Evolutionary conservation across 2,888 invertebrate species (phyloP).

Genomic region (Piscicola geometra): DNA sequence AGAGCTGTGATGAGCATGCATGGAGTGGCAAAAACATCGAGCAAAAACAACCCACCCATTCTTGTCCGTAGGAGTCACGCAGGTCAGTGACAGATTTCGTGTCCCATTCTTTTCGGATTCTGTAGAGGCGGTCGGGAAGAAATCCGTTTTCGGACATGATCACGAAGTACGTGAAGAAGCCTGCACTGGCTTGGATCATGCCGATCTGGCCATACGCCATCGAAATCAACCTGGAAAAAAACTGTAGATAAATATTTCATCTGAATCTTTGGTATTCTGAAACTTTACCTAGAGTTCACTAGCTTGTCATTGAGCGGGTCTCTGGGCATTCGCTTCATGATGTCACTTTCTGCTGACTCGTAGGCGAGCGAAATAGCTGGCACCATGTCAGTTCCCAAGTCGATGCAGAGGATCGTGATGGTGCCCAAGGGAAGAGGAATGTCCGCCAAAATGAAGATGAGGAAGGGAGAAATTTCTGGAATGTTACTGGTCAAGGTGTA

Average conservation of each 20-base stretch:
- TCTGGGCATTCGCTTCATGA: conserved; percentile 84
- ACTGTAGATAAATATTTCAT: too few relatives aligned
- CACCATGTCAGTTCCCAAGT: conserved; percentile 94
- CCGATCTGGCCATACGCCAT: conserved; percentile 99
- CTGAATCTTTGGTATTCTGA: too few relatives aligned
- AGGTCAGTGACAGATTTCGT: conserved; percentile 96
- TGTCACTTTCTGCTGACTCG: conserved; percentile 68
- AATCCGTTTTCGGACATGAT: conserved; percentile 99
- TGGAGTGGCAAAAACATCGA: neutral
- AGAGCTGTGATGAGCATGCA: neutral
- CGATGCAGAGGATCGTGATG: conserved; percentile 93
- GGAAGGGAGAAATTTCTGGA: conserved; percentile 93
- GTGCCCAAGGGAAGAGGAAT: conserved; percentile 89
- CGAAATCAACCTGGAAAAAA: conserved; percentile 78
- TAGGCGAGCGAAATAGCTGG: conserved; percentile 76
- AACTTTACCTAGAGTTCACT: conserved; percentile 67
- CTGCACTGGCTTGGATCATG: conserved; percentile 99
- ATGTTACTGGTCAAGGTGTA: conserved; percentile 93
- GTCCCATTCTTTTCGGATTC: conserved; percentile 95
- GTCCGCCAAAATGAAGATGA: conserved; percentile 88
- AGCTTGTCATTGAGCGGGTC: conserved; percentile 78
- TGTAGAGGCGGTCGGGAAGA: conserved; percentile 79
- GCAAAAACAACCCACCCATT: conserved; percentile 39
- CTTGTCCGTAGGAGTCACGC: conserved; percentile 68
- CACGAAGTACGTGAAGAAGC: conserved; percentile 98